Evolutionary conservation across 2,888 invertebrate genomes (phyloP).

Genomic region (Minunthozetes semirufus): DNA sequence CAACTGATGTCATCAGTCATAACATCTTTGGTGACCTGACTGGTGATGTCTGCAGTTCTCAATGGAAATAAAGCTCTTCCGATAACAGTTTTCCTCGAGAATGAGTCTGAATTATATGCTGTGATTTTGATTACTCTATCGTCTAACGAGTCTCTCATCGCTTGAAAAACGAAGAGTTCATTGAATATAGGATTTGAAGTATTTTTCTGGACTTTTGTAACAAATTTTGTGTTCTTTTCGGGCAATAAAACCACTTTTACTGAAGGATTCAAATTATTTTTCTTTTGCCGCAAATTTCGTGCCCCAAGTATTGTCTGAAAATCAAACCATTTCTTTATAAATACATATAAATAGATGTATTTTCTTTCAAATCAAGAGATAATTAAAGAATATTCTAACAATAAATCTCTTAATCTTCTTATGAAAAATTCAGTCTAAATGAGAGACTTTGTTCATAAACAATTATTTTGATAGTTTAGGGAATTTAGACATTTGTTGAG

Average conservation of each 20-base stretch:
- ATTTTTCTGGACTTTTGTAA: constrained; percentile 46
- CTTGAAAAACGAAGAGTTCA: constrained; percentile 46
- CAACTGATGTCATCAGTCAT: constrained; percentile 45
- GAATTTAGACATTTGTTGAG: no score
- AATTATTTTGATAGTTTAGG: no score
- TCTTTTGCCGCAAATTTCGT: constrained; percentile 42
- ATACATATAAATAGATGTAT: no score
- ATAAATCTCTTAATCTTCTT: no score
- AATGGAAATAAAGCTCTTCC: constrained; percentile 48
- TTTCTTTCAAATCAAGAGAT: no score
- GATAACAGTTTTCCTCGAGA: constrained; percentile 47
- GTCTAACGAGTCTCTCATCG: constrained; percentile 36
- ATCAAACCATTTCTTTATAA: background rate
- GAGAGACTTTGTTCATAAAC: no score
- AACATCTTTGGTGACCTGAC: constrained; percentile 42
- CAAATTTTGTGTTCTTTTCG: constrained; percentile 46
- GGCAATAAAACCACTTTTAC: constrained; percentile 48
- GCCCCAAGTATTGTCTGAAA: constrained; percentile 38
- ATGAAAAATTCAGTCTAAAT: no score
- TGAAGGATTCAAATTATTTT: constrained; percentile 45
- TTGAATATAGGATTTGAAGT: constrained; percentile 47
- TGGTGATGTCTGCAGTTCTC: constrained; percentile 43
- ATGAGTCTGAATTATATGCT: constrained; percentile 49
- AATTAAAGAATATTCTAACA: no score
- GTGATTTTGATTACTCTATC: constrained; percentile 45